Evolutionary conservation across 1,140 invertebrate species (phyloP).

Genomic region (Heterodera carotae): DNA sequence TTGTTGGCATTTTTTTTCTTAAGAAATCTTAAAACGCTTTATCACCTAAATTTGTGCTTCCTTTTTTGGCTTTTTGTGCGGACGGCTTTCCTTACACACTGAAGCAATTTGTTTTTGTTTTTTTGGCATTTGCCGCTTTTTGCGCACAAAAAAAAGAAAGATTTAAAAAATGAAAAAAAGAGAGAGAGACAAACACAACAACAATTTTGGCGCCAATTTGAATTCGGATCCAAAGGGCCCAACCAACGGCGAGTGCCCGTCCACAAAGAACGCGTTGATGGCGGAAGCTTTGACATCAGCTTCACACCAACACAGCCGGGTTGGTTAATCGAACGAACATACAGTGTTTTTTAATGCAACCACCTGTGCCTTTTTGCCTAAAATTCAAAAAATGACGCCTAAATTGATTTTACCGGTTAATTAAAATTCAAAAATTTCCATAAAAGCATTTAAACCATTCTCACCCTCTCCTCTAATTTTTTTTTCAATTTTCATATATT

Average conservation of each 20-base stretch:
- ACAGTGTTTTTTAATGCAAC: too few relatives aligned
- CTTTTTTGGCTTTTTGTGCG: conserved; percentile 19
- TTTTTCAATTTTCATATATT: too few relatives aligned
- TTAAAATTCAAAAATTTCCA: too few relatives aligned
- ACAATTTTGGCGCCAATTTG: conserved; percentile 29
- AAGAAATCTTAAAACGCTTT: not conserved
- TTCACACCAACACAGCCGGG: conserved; percentile 25
- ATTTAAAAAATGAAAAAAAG: not conserved
- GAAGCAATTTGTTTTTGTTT: conserved; percentile 3
- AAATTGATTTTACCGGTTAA: too few relatives aligned
- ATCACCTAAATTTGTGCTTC: not conserved
- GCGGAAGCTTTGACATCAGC: conserved; percentile 40
- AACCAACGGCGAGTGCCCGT: conserved; percentile 28
- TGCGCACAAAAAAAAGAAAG: not conserved
- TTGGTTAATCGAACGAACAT: too few relatives aligned
- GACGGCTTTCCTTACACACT: conserved; percentile 7
- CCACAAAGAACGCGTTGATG: conserved; percentile 15
- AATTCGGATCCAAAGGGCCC: conserved; percentile 31
- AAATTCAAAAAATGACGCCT: too few relatives aligned
- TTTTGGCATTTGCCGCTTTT: not conserved
- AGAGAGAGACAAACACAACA: too few relatives aligned
- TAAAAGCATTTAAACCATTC: too few relatives aligned
- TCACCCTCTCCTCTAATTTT: too few relatives aligned
- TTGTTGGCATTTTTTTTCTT: not conserved
- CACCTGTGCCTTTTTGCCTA: too few relatives aligned